Evolutionary conservation across 2,888 invertebrate genomes (phyloP).

Genomic region (Tetrapedia diversipes): DNA sequence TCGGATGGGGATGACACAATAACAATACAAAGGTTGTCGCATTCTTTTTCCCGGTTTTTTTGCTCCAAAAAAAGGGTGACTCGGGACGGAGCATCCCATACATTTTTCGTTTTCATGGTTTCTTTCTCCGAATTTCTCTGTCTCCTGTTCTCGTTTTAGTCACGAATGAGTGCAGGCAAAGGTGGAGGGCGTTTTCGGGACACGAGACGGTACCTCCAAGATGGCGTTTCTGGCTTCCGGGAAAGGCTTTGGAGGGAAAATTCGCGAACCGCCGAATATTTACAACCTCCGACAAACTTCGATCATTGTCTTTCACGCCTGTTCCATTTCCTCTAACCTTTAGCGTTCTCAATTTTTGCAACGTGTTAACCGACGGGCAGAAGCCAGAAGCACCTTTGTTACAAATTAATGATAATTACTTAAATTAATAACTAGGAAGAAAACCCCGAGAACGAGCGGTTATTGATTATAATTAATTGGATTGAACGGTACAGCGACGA

Average conservation of each 20-base stretch:
- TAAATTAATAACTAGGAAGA: constrained; percentile 53
- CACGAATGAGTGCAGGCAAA: constrained; percentile 63
- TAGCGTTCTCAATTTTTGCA: neutral
- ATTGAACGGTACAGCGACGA: constrained; percentile 43
- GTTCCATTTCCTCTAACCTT: neutral
- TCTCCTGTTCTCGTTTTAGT: constrained; percentile 33
- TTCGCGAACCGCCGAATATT: neutral
- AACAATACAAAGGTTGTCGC: constrained; percentile 27
- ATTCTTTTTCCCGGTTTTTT: neutral
- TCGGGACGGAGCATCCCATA: constrained; percentile 19
- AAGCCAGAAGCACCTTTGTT: constrained; percentile 69
- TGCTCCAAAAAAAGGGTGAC: neutral
- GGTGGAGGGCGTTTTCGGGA: constrained; percentile 53
- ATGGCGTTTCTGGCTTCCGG: constrained; percentile 71
- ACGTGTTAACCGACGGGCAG: constrained; percentile 34
- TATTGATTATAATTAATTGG: constrained; percentile 49
- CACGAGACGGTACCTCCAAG: constrained; percentile 60
- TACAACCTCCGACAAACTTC: constrained; percentile 13
- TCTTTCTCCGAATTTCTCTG: constrained; percentile 16
- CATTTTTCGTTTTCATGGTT: neutral
- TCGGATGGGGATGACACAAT: constrained; percentile 40
- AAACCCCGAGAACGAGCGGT: constrained; percentile 63
- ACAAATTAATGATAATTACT: constrained; percentile 52
- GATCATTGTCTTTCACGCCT: constrained; percentile 19
- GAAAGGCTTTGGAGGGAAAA: constrained; percentile 54